Conservation (phyloP, 1,140 invertebrate genomes). For the Chrysomallon squamiferum region DNA sequence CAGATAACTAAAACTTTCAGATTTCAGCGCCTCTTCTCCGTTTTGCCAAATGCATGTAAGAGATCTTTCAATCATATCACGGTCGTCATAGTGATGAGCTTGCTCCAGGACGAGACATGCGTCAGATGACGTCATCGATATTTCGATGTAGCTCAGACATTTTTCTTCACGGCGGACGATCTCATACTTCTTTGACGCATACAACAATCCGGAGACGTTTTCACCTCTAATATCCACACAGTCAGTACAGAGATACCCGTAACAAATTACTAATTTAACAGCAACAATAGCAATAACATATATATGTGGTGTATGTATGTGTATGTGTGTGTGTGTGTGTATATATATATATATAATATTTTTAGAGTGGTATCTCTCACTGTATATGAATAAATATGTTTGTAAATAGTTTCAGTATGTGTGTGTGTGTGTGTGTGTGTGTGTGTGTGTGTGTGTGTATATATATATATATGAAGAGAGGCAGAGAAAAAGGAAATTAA, state of each 20-base stretch:
- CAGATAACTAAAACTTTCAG: conserved; percentile 14
- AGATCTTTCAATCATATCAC: conserved; percentile 30
- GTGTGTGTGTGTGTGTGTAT: no score
- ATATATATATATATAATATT: no score
- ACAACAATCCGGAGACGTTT: conserved; percentile 81
- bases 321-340: no score
- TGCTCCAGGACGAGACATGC: conserved; percentile 65
- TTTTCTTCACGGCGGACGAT: conserved; percentile 79
- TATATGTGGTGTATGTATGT: no score
- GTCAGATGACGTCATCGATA: conserved; percentile 78
- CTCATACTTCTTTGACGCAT: conserved; percentile 85
- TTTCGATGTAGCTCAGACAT: conserved; percentile 82
- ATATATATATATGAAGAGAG: no score
- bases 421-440: no score
- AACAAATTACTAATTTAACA: no score
- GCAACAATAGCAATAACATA: no score
- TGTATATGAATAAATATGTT: no score
- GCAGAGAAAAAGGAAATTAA: no score
- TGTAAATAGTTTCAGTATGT: no score
- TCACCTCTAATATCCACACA: conserved; percentile 71
- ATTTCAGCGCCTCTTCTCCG: conserved; percentile 12
- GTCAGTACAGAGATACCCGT: conserved; percentile 39
- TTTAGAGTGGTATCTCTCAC: no score
- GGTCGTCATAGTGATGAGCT: conserved; percentile 34
- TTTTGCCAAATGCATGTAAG: conserved; percentile 20